A percentile compares a stretch with the other conserved stretches of the same genome.
These are phyloP conservation scores for Melanchra persicariae DNA, from an alignment of 2,888 invertebrate genomes.

Conservation along the genomic window DNA sequence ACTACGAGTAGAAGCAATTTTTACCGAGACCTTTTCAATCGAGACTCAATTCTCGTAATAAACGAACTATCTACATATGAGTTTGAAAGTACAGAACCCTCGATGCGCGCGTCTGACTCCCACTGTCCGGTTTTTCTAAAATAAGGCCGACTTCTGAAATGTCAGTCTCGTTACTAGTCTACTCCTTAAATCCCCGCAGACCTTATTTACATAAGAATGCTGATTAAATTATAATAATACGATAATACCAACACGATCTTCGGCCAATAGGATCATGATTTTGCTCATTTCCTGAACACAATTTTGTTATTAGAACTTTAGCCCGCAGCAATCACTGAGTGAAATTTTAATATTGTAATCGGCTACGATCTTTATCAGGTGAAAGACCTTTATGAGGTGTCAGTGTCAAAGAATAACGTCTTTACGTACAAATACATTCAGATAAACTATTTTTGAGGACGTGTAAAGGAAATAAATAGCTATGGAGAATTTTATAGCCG, in stretches of 20 bases:
- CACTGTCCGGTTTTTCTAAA: not conserved
- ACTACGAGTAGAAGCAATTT: too few species aligned
- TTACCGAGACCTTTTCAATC: too few species aligned
- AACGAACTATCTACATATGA: too few species aligned
- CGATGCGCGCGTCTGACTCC: too few species aligned
- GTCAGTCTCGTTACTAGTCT: not conserved
- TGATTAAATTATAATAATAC: slow-evolving; percentile 34
- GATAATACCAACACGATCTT: slow-evolving; percentile 28
- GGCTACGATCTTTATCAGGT: slow-evolving; percentile 7
- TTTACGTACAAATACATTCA: slow-evolving; percentile 3
- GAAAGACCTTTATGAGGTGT: slow-evolving; percentile 9
- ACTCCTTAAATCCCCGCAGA: not conserved
- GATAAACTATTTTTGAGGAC: not conserved
- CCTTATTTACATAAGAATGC: slow-evolving; percentile 23
- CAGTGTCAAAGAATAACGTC: slow-evolving; percentile 11
- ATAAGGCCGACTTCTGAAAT: not conserved
- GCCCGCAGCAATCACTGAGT: slow-evolving; percentile 7
- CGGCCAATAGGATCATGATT: slow-evolving; percentile 33
- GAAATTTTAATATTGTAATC: slow-evolving; percentile 47
- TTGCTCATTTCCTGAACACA: slow-evolving; percentile 45
- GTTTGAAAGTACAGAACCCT: too few species aligned
- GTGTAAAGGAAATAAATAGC: not conserved
- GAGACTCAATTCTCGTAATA: too few species aligned
- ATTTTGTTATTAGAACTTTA: slow-evolving; percentile 50
- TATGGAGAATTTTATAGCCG: not conserved